Evolutionary conservation across 2,113 vertebrate species (phyloP), one percentile per base, ranked within the genome.

Genomic region (Cryptotis parvus): DNA sequence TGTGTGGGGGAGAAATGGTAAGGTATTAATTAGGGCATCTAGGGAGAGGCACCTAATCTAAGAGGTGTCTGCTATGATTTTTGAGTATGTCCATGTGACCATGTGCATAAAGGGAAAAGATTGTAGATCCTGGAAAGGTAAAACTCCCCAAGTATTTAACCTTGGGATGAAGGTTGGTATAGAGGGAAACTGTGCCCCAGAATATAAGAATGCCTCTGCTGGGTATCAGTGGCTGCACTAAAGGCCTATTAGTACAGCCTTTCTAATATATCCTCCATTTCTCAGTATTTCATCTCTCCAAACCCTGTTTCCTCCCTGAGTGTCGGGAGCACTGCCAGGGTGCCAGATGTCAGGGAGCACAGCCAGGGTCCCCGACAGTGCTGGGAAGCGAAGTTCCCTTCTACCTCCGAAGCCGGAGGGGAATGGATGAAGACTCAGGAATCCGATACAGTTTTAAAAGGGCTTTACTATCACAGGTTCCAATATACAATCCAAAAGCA

Each of bases 1-100:
- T 35, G 68, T 87, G 87, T 81, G 2, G n/a, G 33, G 73, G 86
- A 55, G 43, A 80, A 79, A 33, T 10, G 74, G 69, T n/a, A 41
- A 84, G 74, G 33, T 33, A 7, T 63, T 11, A 76, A 66, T 76
- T 27, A 80, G 49, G 35, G 16, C 31, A n/a, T 8, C n/a, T 69
- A 55, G 41, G 22, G 11, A 37, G 41, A 35, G 16, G 5, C n/a
- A 84, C 35, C 2, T 29, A 39, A 29, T 31, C 29, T 1, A 6
- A 45, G 22, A 22, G 22, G 37, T 10, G 10, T 6, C 35, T 66
- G 35, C 29, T 58, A 18, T 76, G 31, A 63, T 65, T 78, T n/a
- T 16, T 6, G 12, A 11, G 8, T 69, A 24, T 66, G 31, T 24
- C 63, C 39, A 33, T 43, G 63, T 41, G 9, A 39, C 16, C 20